Evolutionary conservation across 2,888 invertebrate species (phyloP), one percentile per base, ranked within the genome.

Genomic region (Nymphalis c-album): DNA sequence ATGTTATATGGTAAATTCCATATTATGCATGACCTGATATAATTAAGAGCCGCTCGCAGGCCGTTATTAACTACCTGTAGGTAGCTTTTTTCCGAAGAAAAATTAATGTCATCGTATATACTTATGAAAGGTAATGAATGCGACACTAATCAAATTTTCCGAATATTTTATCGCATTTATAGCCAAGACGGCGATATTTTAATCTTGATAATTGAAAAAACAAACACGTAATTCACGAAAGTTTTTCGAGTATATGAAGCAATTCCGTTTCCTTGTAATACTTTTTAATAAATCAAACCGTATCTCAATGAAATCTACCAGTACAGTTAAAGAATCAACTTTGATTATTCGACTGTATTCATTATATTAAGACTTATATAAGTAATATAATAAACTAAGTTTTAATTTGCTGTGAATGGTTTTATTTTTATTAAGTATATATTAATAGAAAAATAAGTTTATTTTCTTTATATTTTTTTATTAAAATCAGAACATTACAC

Each of bases 1-100:
- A 67, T 61, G 59, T 26, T 53, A 60, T 67, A 61, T 46, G 55
- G 58, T 64, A 64, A 64, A 61, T 63, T 61, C 63, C 61, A 59
- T 70, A 64, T 64, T 55, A 70, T 64, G 68, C 70, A 68, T 70
- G 68, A 68, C 70, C 51, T 48, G 62, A 70, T 64, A 63, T 70
- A 68, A 70, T 70, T 70, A 68, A 61, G 63, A 60, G 60, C 55
- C 48, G 61, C 40, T 66, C 61, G 48, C 55, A n/a, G 55, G 40
- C 8, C 46, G 46, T 64, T 26, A 31, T 53, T 60, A 53, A 45
- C 26, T 59, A 22, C 50, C 22, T 51, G 48, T 51, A 31, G 45
- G 46, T 10, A 46, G 4, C 10, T 17, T 48, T 64, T 46, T 51
- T 50, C 13, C 48, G 18, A 63, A 63, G 31, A 18, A 57, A 51